Evolutionary conservation across 2,113 vertebrate species (phyloP).

Genomic region (Sinocyclocheilus grahami): DNA sequence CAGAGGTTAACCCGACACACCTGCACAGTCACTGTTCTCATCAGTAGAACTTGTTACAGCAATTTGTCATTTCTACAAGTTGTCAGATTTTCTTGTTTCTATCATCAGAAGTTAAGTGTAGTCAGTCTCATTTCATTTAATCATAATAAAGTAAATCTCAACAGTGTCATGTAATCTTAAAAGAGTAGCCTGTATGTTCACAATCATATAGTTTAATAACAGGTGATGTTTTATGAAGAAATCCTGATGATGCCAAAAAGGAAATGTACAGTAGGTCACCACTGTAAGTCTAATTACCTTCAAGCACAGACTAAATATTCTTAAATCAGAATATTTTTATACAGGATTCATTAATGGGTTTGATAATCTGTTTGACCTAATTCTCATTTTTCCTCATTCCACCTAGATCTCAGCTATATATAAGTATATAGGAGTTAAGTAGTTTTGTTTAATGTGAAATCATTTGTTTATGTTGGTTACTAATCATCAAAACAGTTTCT

Average conservation of each 20-base stretch:
- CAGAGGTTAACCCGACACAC: constrained; percentile 11
- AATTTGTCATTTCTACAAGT: neutral
- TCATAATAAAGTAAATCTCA: too few relatives aligned
- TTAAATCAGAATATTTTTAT: neutral
- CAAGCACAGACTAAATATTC: neutral
- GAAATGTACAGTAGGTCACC: neutral
- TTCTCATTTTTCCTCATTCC: neutral
- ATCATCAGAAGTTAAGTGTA: neutral
- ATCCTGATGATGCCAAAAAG: neutral
- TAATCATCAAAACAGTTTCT: neutral
- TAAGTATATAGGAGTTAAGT: neutral
- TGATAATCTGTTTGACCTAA: neutral
- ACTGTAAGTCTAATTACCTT: neutral
- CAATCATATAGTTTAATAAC: neutral
- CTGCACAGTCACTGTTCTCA: neutral
- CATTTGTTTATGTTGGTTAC: neutral
- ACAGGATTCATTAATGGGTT: neutral
- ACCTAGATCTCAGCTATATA: neutral
- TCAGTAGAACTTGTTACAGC: neutral
- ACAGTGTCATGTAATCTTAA: too few relatives aligned
- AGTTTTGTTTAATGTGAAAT: too few relatives aligned
- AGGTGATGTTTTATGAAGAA: neutral
- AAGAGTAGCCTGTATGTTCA: neutral
- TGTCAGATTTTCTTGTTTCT: neutral
- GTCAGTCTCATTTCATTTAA: neutral